A percentile compares a stretch with the other conserved stretches of the same genome.
These are phyloP conservation scores for Thalassoma bifasciatum DNA, from an alignment of 2,113 vertebrate genomes.

Conservation along the genomic window DNA sequence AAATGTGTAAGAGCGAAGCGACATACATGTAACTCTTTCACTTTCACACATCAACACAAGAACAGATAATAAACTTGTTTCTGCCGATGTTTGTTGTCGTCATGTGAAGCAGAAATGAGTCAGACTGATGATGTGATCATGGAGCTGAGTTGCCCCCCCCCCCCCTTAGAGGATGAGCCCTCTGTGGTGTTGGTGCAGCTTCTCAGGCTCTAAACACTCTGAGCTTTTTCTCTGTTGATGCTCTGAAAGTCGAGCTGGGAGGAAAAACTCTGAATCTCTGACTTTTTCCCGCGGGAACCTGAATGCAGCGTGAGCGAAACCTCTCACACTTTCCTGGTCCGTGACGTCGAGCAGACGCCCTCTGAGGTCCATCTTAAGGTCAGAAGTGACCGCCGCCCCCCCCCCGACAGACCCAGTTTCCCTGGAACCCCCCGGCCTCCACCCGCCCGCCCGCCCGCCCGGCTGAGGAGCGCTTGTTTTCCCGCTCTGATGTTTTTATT, in stretches of 20 bases:
- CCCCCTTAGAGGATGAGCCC: too few relatives aligned
- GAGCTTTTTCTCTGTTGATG: not conserved
- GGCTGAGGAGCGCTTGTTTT: slow-evolving; percentile 41
- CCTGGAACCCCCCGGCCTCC: slow-evolving; percentile 5
- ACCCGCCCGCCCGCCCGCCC: not conserved
- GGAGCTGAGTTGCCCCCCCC: too few relatives aligned
- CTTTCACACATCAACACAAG: too few relatives aligned
- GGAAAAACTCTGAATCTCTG: slow-evolving; percentile 10
- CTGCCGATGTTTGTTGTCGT: too few relatives aligned
- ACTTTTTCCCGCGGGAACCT: slow-evolving; percentile 18
- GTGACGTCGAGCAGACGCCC: slow-evolving; percentile 4
- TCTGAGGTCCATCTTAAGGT: slow-evolving; percentile 14
- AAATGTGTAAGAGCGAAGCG: too few relatives aligned
- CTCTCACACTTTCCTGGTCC: slow-evolving; percentile 24
- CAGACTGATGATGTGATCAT: too few relatives aligned
- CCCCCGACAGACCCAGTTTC: not conserved
- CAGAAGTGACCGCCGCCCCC: not conserved
- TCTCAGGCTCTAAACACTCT: not conserved
- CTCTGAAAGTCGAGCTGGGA: not conserved
- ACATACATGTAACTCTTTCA: too few relatives aligned
- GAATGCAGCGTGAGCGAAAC: slow-evolving; percentile 15
- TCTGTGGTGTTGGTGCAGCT: not conserved
- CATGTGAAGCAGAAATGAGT: too few relatives aligned
- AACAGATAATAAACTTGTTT: too few relatives aligned
- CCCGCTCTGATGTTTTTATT: slow-evolving; percentile 28